These are phyloP conservation scores for Neomonachus schauinslandi DNA, from an alignment of 2,113 vertebrate species.

Conservation along the genomic window DNA sequence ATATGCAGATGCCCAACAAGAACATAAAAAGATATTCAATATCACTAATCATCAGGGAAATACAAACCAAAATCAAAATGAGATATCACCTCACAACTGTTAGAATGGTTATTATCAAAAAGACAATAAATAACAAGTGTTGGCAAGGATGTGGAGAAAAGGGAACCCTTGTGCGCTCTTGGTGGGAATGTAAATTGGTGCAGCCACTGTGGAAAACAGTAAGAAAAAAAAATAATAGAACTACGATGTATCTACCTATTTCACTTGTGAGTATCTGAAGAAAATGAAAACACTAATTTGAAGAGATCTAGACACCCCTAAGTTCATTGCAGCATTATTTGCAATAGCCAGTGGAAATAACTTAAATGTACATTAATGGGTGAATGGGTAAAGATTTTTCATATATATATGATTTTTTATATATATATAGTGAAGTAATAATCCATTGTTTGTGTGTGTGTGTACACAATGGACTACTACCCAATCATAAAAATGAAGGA, in stretches of 20 bases:
- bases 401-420: neutral
- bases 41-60: neutral
- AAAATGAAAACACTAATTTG: neutral
- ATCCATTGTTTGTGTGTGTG: neutral
- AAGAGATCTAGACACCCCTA: neutral
- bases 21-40: neutral
- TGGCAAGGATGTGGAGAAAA: neutral
- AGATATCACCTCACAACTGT: neutral
- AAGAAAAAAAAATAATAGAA: neutral
- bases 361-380: neutral
- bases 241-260: neutral
- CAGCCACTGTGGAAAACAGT: neutral
- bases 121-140: neutral
- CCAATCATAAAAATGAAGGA: neutral
- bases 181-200: neutral
- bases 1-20: neutral
- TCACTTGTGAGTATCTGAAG: neutral
- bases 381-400: neutral
- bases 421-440: neutral
- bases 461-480: neutral
- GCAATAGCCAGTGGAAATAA: neutral
- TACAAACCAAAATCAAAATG: neutral
- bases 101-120: neutral
- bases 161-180: neutral
- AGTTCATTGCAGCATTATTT: neutral